Percentiles rank a stretch among this genome's conserved stretches.
Evolutionary conservation across 2,113 vertebrate species (phyloP).

Genomic region (Romanogobio albipinnatus): DNA sequence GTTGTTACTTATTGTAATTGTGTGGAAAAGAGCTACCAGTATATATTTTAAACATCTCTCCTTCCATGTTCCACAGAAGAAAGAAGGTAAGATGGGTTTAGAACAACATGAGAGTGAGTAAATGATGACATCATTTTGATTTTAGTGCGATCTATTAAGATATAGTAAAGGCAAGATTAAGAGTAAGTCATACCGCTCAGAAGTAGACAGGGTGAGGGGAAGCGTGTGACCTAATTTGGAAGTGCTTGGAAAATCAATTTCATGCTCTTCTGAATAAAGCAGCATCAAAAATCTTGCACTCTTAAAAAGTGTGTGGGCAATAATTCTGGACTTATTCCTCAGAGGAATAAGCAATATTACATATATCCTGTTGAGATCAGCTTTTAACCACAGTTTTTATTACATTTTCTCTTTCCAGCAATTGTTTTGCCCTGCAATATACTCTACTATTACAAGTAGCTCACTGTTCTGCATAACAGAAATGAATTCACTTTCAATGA

Average conservation of each 20-base stretch:
- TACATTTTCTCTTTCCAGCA: neutral
- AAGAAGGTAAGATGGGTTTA: neutral
- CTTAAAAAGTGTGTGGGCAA: neutral
- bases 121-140: neutral
- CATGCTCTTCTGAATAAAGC: constrained; percentile 17
- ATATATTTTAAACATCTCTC: neutral
- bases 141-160: neutral
- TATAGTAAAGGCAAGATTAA: neutral
- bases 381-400: neutral
- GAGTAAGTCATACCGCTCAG: neutral
- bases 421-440: neutral
- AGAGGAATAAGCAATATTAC: constrained; percentile 18
- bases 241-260: neutral
- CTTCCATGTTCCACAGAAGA: neutral
- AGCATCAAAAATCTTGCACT: neutral
- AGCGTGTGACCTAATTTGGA: constrained; percentile 15
- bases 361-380: constrained; percentile 5
- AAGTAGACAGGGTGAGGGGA: neutral
- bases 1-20: neutral
- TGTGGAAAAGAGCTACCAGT: neutral
- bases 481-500: neutral
- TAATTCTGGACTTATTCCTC: neutral
- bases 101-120: neutral
- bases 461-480: neutral
- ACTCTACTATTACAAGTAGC: neutral